Percentiles rank a stretch among this genome's conserved stretches.
These are phyloP conservation scores for Deilephila porcellus DNA, from an alignment of 2,888 invertebrate genomes.

Conservation along the genomic window DNA sequence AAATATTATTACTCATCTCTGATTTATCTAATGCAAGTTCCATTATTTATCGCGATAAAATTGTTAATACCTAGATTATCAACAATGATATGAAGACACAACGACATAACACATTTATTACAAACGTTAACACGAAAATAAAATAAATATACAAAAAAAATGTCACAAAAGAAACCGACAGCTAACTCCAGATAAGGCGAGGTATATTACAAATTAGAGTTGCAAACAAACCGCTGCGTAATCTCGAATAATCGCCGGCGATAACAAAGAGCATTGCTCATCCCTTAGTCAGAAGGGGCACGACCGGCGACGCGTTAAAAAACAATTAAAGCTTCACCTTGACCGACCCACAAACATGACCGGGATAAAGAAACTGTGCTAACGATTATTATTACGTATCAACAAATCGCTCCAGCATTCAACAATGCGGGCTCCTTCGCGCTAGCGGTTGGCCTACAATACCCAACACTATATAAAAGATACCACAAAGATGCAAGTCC, in stretches of 20 bases:
- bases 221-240: conserved; percentile 29
- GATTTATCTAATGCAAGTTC: not conserved
- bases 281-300: conserved; percentile 44
- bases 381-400: conserved; percentile 78
- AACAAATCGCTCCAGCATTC: conserved; percentile 58
- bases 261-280: conserved; percentile 35
- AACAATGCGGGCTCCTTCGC: conserved; percentile 68
- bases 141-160: not conserved
- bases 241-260: conserved; percentile 33
- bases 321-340: conserved; percentile 74
- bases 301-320: conserved; percentile 55
- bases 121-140: not conserved
- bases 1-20: not conserved
- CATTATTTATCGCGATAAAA: not conserved
- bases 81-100: conserved; percentile 4
- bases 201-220: conserved; percentile 7
- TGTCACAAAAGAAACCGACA: not conserved
- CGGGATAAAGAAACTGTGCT: conserved; percentile 75
- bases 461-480: conserved; percentile 76
- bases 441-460: conserved; percentile 83
- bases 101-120: not conserved
- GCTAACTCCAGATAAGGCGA: conserved; percentile 7
- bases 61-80: not conserved
- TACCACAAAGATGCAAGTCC: conserved; percentile 65
- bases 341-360: conserved; percentile 71